phyloP scores from a whole-genome alignment of 2,888 invertebrate species.

The Scaptomyza caliginosa region DNA sequence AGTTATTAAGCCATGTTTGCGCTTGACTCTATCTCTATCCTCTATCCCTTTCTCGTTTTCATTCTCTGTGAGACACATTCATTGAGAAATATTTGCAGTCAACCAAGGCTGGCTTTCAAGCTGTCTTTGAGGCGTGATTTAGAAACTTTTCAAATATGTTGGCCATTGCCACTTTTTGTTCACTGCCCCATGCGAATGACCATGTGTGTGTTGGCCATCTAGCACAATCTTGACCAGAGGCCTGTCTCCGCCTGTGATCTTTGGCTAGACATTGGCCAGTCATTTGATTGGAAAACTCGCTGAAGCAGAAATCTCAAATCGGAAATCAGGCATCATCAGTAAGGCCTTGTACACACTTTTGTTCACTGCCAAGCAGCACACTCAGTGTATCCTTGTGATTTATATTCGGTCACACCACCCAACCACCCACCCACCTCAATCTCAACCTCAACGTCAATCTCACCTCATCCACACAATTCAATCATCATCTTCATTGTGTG shows the following conservation, averaged over 20 bases:
- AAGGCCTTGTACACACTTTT: conserved; percentile 7
- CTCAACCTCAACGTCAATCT: neutral
- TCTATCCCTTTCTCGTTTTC: neutral
- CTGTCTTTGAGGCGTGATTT: conserved; percentile 75
- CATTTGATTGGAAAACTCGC: conserved; percentile 81
- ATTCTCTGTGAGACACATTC: conserved; percentile 56
- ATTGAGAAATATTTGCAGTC: conserved; percentile 73
- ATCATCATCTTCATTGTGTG: conserved; percentile 18
- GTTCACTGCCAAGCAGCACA: neutral
- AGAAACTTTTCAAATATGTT: conserved; percentile 80
- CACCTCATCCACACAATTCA: neutral
- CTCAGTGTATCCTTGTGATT: conserved; percentile 27
- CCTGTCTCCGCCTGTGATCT: conserved; percentile 57
- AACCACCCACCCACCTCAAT: conserved; percentile 6
- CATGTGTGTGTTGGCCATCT: conserved; percentile 23
- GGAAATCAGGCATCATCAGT: conserved; percentile 45
- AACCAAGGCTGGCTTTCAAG: conserved; percentile 41
- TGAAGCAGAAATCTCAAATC: conserved; percentile 70
- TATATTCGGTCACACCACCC: conserved; percentile 20
- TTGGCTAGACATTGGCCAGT: conserved; percentile 65
- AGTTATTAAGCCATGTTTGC: conserved; percentile 77
- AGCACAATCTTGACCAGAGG: conserved; percentile 40
- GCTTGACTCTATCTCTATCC: conserved; percentile 54
- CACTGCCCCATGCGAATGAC: conserved; percentile 6
- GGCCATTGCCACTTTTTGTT: conserved; percentile 62